These are phyloP conservation scores for Cassiopea andromeda DNA, from an alignment of 30 jellyfish, hydroid and myxozoan species.

Conservation along the genomic window DNA sequence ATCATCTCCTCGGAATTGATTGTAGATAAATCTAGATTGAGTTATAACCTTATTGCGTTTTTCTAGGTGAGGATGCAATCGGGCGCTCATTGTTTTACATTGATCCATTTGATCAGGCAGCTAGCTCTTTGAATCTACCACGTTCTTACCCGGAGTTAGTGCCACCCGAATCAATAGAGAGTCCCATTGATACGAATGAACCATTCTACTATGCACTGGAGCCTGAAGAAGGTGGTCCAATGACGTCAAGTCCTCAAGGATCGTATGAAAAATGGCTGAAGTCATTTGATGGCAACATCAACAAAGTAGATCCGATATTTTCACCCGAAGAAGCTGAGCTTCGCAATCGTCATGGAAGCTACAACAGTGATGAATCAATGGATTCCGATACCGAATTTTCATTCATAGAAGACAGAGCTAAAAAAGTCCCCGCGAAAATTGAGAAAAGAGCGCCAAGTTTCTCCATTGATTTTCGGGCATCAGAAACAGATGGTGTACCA, in stretches of 20 bases:
- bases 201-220: constrained; percentile 68
- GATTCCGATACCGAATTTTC: constrained; percentile 82
- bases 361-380: constrained; percentile 82
- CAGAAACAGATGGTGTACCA: constrained; percentile 14
- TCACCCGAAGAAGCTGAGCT: constrained; percentile 22
- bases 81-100: constrained; percentile 65
- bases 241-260: constrained; percentile 1
- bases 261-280: constrained; percentile 58
- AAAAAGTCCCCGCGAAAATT: constrained; percentile 16
- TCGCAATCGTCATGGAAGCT: constrained; percentile 21
- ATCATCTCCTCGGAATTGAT: no score
- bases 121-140: constrained; percentile 17
- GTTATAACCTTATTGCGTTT: no score
- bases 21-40: neutral
- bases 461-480: constrained; percentile 37
- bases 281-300: constrained; percentile 40
- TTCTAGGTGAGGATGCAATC: constrained; percentile 20
- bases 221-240: constrained; percentile 37
- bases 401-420: constrained; percentile 71
- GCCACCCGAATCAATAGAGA: neutral
- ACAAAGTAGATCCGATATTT: constrained; percentile 50
- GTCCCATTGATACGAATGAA: constrained; percentile 34
- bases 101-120: constrained; percentile 67
- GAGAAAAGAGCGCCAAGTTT: constrained; percentile 39
- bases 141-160: constrained; percentile 14